Conservation (phyloP, 2,113 vertebrate genomes). For the Vombatus ursinus region DNA sequence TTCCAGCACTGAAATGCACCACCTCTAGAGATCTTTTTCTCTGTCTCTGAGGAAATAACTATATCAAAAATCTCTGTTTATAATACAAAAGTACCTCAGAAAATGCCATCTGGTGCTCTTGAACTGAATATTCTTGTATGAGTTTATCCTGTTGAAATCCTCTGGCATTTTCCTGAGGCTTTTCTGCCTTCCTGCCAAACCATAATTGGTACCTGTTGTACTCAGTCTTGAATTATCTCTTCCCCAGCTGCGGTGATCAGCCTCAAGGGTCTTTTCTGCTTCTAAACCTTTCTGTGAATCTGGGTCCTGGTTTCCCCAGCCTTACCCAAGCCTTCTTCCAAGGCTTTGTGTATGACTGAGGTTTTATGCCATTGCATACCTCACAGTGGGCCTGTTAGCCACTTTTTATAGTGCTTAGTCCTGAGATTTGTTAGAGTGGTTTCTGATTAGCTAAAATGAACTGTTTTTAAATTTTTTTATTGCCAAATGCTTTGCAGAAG, state of each 20-base stretch:
- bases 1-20: slow-evolving; percentile 50
- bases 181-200: slow-evolving; percentile 75
- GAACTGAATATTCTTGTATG: slow-evolving; percentile 63
- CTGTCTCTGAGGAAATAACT: slow-evolving; percentile 51
- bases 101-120: slow-evolving; percentile 72
- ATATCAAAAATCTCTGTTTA: slow-evolving; percentile 69
- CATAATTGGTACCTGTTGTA: slow-evolving; percentile 75
- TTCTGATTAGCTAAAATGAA: not conserved
- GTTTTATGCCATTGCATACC: not conserved
- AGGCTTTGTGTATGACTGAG: not conserved
- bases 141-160: slow-evolving; percentile 77
- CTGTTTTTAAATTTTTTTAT: not conserved
- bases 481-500: not conserved
- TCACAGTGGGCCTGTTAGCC: not conserved
- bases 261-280: slow-evolving; percentile 59
- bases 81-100: slow-evolving; percentile 58
- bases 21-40: slow-evolving; percentile 54
- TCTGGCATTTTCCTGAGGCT: slow-evolving; percentile 74
- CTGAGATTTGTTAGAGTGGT: not conserved
- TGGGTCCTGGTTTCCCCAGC: slow-evolving; percentile 48
- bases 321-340: slow-evolving; percentile 9
- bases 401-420: not conserved
- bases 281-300: slow-evolving; percentile 49
- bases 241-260: slow-evolving; percentile 68
- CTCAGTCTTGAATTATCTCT: slow-evolving; percentile 72